A percentile compares a stretch with the other conserved stretches of the same genome.
Evolutionary conservation across 2,113 vertebrate species (phyloP).

Genomic region (human): GRCh38 chr7:122661501-122662000

Average conservation of each 20-base stretch:
- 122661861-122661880: neutral
- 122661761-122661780: neutral
- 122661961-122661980: neutral
- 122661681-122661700: too few species aligned
- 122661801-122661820: neutral
- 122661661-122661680: neutral
- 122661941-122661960: neutral
- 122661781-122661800: neutral
- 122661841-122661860: neutral
- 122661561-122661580: neutral
- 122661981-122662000: neutral
- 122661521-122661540: constrained; percentile 11
- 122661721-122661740: neutral
- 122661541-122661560: neutral
- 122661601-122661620: neutral
- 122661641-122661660: neutral
- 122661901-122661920: neutral
- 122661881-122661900: neutral
- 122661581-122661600: neutral
- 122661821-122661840: neutral
- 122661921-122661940: neutral
- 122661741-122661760: neutral
- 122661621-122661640: neutral
- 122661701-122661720: neutral
- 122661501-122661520: neutral